Percentiles rank a stretch among this genome's conserved stretches.
These are phyloP conservation scores for Lagopus leucura DNA, from an alignment of 2,113 vertebrate species.

Conservation along the genomic window DNA sequence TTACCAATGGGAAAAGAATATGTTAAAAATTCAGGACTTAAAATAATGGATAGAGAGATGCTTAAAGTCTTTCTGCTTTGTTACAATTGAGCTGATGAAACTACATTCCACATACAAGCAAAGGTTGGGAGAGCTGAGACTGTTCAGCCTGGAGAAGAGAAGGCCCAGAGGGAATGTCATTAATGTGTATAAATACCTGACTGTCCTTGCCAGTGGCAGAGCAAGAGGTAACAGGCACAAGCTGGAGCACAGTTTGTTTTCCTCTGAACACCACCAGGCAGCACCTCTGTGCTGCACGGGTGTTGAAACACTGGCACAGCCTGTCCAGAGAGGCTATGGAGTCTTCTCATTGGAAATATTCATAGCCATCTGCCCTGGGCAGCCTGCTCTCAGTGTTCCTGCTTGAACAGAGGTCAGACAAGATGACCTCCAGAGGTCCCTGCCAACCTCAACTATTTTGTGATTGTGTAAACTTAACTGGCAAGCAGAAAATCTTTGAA, in stretches of 20 bases:
- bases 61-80: background rate
- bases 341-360: background rate
- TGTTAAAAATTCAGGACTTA: background rate
- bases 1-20: background rate
- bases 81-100: background rate
- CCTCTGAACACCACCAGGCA: background rate
- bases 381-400: background rate
- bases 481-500: background rate
- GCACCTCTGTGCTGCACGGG: background rate
- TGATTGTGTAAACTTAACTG: background rate
- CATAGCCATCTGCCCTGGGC: background rate
- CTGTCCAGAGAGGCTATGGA: background rate
- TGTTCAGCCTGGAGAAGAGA: background rate
- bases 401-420: background rate
- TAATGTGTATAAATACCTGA: background rate
- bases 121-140: background rate
- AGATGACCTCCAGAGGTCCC: background rate
- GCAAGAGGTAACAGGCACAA: background rate
- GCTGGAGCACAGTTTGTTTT: background rate
- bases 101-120: background rate
- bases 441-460: background rate
- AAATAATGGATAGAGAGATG: background rate
- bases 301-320: background rate
- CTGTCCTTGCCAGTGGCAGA: background rate
- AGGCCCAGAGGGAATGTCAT: background rate